Base-by-base conservation (phyloP, 2,113 vertebrate species). In the Cheilinus undulatus region DNA sequence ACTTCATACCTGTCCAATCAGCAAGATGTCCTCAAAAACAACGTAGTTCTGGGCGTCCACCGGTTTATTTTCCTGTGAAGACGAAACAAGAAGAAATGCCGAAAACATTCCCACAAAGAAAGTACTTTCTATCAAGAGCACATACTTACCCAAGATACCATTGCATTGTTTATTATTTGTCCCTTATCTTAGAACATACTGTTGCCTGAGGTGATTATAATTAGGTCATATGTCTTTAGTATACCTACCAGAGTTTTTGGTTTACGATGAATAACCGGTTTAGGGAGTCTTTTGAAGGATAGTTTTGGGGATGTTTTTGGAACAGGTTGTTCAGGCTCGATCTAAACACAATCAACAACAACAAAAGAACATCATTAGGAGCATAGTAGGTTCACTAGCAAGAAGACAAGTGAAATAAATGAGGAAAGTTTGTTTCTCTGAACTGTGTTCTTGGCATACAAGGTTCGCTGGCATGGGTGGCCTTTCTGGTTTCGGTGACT, bases 1-100 rank as follows among this genome's bases (percentile, higher is more conserved):
- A 2, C 22, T 10, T 63, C 85, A 2, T 7, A 93, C 93, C 90
- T 94, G 88, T 27, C 93, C 93, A 28, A 66, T 89, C 1, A 93
- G 86, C 32, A 94, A 64, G 63, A 94, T 28, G 23, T 93, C 76
- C 36, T 92, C 88, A 42, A 84, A 90, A 12, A 90, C 54, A 0
- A 43, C 53, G 7, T 15, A 61, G 56, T 86, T 30, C 0, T 86
- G 70, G 3, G 54, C 6, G 0, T 70, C 10, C 23, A 67, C 22
- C 2, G 8, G 7, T 66, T 80, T 73, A 0, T 0, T 24, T 14
- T 80, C 80, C 90, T 93, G 84, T 43, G 10, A 34, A 69, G 43
- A n/a, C 8, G 54, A 34, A 38, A 36, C 0, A 22, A 52, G 11
- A 45, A 30, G 28, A 30, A 3, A 30, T 30, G 28, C 14, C 30